Conservation (phyloP, 2,888 invertebrate species). For the Caenorhabditis macrosperma region DNA sequence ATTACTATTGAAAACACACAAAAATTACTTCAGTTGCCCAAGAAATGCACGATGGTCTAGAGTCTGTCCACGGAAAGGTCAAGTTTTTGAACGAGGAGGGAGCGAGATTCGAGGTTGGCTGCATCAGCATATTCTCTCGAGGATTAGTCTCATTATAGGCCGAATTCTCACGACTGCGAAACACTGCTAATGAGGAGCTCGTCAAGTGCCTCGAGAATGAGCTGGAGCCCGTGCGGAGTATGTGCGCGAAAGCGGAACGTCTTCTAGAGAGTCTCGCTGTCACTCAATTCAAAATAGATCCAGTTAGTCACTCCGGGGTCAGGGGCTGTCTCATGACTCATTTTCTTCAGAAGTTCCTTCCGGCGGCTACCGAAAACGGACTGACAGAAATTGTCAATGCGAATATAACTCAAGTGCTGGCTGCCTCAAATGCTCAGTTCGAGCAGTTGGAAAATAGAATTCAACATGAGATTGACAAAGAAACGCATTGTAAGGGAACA, state of each 20-base stretch:
- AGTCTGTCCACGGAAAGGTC: slow-evolving; percentile 55
- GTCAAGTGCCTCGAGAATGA: slow-evolving; percentile 66
- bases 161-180: slow-evolving; percentile 69
- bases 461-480: slow-evolving; percentile 64
- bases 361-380: slow-evolving; percentile 59
- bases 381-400: slow-evolving; percentile 65
- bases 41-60: slow-evolving; percentile 56
- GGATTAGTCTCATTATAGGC: slow-evolving; percentile 49
- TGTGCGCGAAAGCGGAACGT: slow-evolving; percentile 70
- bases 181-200: slow-evolving; percentile 70
- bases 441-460: slow-evolving; percentile 61
- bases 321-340: too few relatives aligned
- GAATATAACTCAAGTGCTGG: slow-evolving; percentile 64
- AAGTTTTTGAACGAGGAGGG: slow-evolving; percentile 64
- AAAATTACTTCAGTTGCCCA: slow-evolving; percentile 65
- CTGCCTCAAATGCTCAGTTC: slow-evolving; percentile 64
- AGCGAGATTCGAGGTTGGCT: slow-evolving; percentile 58
- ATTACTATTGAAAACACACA: too few relatives aligned
- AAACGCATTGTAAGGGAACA: slow-evolving; percentile 56
- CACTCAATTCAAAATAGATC: slow-evolving; percentile 64
- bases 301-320: slow-evolving; percentile 54
- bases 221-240: slow-evolving; percentile 69
- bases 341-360: slow-evolving; percentile 64
- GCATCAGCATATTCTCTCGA: background rate
- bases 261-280: slow-evolving; percentile 67